Conservation (phyloP, 1,140 invertebrate species). For the Eumeta japonica region DNA sequence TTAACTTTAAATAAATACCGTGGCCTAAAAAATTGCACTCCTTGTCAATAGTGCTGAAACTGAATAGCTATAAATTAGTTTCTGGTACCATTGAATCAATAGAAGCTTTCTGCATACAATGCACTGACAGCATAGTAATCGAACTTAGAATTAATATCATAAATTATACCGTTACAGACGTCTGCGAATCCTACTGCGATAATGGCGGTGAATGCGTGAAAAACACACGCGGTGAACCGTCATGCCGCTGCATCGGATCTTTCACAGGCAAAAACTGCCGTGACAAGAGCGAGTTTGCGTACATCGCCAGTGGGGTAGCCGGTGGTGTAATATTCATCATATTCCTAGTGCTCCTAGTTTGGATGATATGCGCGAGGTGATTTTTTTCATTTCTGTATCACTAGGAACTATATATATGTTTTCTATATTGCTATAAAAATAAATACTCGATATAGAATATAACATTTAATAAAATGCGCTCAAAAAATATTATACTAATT, state of each 20-base stretch:
- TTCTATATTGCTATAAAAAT: neutral
- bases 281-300: slow-evolving; percentile 91
- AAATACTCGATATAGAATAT: neutral
- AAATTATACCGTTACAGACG: slow-evolving; percentile 62
- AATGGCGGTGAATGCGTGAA: slow-evolving; percentile 91
- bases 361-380: slow-evolving; percentile 94
- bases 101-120: too few relatives aligned
- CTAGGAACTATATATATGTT: neutral
- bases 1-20: too few relatives aligned
- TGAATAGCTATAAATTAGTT: too few relatives aligned
- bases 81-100: too few relatives aligned
- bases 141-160: too few relatives aligned
- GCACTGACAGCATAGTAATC: too few relatives aligned
- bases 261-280: slow-evolving; percentile 89
- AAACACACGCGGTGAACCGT: slow-evolving; percentile 77
- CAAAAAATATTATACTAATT: neutral
- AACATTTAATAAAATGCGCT: neutral
- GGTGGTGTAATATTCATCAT: slow-evolving; percentile 89
- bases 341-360: slow-evolving; percentile 86
- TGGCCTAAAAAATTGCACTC: too few relatives aligned
- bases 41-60: too few relatives aligned
- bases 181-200: slow-evolving; percentile 85
- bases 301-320: slow-evolving; percentile 90
- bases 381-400: slow-evolving; percentile 2
- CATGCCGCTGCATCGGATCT: slow-evolving; percentile 85